Conservation (phyloP, 2,113 vertebrate species). For the Cynocephalus volans region DNA sequence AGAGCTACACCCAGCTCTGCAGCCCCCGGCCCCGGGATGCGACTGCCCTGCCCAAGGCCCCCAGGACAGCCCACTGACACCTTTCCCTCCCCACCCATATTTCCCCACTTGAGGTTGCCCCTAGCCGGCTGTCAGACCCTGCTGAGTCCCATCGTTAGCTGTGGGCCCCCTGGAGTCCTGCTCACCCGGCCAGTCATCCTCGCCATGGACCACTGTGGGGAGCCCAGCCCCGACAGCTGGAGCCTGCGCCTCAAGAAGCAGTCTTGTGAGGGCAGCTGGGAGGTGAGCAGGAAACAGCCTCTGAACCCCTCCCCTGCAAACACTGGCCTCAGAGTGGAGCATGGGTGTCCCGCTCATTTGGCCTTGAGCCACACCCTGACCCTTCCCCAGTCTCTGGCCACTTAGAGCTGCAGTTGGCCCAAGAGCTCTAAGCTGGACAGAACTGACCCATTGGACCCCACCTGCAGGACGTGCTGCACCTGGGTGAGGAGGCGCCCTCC, state of each 20-base stretch:
- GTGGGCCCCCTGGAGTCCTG: conserved; percentile 97
- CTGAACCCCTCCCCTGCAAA: no score
- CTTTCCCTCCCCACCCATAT: conserved; percentile 64
- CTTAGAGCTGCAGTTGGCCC: neutral
- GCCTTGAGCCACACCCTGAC: neutral
- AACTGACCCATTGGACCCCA: neutral
- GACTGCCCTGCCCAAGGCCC: neutral
- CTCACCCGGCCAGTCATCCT: conserved; percentile 98
- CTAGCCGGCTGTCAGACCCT: conserved; percentile 98
- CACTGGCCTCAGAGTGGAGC: neutral
- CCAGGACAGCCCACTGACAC: conserved; percentile 51
- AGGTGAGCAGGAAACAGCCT: conserved; percentile 90
- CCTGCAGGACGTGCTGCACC: conserved; percentile 95
- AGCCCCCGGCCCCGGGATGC: neutral
- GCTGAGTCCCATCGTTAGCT: conserved; percentile 98
- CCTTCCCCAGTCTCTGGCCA: neutral
- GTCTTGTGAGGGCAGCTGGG: conserved; percentile 97
- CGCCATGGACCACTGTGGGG: conserved; percentile 97
- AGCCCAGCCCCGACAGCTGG: conserved; percentile 97
- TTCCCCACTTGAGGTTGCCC: conserved; percentile 93
- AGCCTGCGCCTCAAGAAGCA: conserved; percentile 98
- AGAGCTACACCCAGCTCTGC: neutral
- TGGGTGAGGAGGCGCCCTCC: conserved; percentile 94
- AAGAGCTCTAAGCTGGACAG: neutral
- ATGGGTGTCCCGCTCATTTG: neutral